phyloP scores from a whole-genome alignment of 1,140 invertebrate species.

The Nymphalis io region DNA sequence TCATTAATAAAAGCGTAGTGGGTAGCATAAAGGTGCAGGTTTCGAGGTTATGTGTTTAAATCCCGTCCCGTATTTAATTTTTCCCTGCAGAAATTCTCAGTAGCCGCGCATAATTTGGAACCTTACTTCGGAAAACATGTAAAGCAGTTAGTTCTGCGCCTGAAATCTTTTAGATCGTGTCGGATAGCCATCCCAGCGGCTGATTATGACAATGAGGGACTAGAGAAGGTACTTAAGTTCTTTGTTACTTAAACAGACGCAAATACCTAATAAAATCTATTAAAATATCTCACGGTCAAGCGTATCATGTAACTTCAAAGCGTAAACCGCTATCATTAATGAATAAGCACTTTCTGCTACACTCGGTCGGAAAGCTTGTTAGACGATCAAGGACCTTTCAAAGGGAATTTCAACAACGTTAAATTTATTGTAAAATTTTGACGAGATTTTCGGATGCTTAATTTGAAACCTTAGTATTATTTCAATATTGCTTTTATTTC shows the following conservation, averaged over 20 bases:
- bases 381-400: constrained; percentile 7
- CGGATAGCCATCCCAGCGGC: no score
- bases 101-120: no score
- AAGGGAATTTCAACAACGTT: constrained; percentile 5
- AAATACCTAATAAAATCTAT: constrained; percentile 3
- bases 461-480: background rate
- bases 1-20: no score
- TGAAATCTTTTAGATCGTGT: no score
- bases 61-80: no score
- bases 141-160: no score
- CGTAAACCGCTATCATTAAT: constrained; percentile 17
- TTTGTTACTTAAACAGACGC: background rate
- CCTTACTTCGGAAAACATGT: no score
- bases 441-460: constrained; percentile 12
- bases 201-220: no score
- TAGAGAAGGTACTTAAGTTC: background rate
- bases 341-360: constrained; percentile 13
- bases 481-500: background rate
- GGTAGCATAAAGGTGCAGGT: no score
- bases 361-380: background rate
- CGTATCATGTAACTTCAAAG: constrained; percentile 15
- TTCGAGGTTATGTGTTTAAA: no score
- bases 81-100: no score
- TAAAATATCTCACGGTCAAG: constrained; percentile 11
- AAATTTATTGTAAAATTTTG: background rate